Evolutionary conservation across 2,797 vertebrate genomes (phyloP), one percentile per base, ranked within the genome.

Genomic region (Cephalopachus bancanus): DNA sequence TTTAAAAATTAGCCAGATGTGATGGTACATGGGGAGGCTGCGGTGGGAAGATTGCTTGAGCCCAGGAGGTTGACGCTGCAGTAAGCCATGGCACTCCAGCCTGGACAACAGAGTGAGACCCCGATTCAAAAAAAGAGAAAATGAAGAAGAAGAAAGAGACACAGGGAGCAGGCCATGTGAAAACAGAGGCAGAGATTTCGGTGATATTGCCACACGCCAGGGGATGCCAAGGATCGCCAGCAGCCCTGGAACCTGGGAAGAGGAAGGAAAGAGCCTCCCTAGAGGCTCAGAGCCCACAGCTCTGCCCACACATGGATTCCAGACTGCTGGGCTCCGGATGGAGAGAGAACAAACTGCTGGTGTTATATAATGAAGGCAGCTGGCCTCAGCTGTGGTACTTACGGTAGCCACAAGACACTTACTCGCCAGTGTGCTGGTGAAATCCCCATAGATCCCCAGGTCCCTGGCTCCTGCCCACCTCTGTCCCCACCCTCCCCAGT

Each of bases 361-460:
- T 6, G 14, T 28, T 19, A 10, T 28, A 26, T 44, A 44, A 44
- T 44, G 44, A 44, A 44, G 44, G 44, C 6, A 44, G 44, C 44
- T 44, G 44, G 44, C 2, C 0, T 20, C 8, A 0, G 20, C 9
- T 1, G 16, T 19, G 59, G 26, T 7, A 1, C 26, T 24, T 19
- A 6, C 0, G 20, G 28, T 2, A 14, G 2, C 26, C 60, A 1
- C 0, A 2, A 20, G 33, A 37, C 26, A 26, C 1, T 5, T 12
- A 3, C 0, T 1, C 51, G 1, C 16, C 12, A 0, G 4, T 0
- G 19, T 0, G 17, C 3, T 55, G 59, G 17, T 0, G 30, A 24
- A 26, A n/a, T 4, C 8, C 3, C 26, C 0, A 28, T 57, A 6
- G 16, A 6, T 7, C 33, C 28, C 24, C 24, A 83, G 78, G 4